Conservation (phyloP, 2,888 invertebrate genomes). For the Limenitis camilla region DNA sequence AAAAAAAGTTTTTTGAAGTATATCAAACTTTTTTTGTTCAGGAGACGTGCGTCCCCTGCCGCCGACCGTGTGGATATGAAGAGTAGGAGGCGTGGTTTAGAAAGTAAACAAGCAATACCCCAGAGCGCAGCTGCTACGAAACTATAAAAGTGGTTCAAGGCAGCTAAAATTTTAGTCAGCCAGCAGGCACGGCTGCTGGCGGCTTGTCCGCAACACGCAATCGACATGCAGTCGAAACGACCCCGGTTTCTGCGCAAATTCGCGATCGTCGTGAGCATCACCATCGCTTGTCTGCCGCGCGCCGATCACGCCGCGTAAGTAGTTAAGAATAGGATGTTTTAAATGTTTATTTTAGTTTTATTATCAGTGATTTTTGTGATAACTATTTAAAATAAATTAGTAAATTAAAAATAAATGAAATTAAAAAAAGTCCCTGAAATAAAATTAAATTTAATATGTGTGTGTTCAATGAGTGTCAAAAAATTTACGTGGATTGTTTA, state of each 20-base stretch:
- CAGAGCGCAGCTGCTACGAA: conserved; percentile 54
- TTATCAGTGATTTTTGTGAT: too few species aligned
- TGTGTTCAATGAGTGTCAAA: too few species aligned
- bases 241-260: conserved; percentile 57
- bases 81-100: conserved; percentile 29
- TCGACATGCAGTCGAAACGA: conserved; percentile 56
- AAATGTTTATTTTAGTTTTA: not conserved
- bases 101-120: conserved; percentile 50
- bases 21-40: not conserved
- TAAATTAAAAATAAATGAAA: too few species aligned
- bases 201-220: conserved; percentile 48
- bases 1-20: too few species aligned
- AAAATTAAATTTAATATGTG: too few species aligned
- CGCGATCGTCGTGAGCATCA: conserved; percentile 55
- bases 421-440: too few species aligned
- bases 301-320: conserved; percentile 63
- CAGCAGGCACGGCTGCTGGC: conserved; percentile 62
- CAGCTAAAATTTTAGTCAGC: conserved; percentile 50
- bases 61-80: conserved; percentile 50
- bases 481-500: too few species aligned
- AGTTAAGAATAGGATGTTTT: conserved; percentile 19
- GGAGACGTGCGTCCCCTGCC: conserved; percentile 46
- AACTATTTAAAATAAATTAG: too few species aligned
- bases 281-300: conserved; percentile 54
- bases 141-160: conserved; percentile 32